These are phyloP conservation scores for Cephalopholis sonnerati DNA, from an alignment of 2,113 vertebrate species.

Conservation along the genomic window DNA sequence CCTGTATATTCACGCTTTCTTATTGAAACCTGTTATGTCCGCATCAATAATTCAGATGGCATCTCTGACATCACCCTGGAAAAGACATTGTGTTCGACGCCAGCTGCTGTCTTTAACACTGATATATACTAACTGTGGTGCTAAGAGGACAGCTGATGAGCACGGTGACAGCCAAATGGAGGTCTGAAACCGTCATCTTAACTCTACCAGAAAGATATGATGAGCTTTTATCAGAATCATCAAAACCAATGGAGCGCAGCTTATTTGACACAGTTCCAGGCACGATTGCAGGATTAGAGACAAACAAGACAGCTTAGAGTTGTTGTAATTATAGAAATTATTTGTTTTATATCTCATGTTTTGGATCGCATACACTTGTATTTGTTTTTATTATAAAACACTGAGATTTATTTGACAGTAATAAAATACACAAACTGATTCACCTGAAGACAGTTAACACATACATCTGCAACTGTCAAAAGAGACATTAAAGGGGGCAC, in stretches of 20 bases:
- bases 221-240: neutral
- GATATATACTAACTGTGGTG: neutral
- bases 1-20: neutral
- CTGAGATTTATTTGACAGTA: no score
- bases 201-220: neutral
- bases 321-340: no score
- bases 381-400: no score
- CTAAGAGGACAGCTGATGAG: conserved; percentile 3
- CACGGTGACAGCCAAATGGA: neutral
- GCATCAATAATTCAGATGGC: conserved; percentile 34
- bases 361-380: no score
- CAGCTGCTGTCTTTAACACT: neutral
- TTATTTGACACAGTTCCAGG: neutral
- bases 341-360: no score
- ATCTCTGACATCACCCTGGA: neutral
- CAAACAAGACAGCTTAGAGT: no score
- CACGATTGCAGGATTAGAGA: no score
- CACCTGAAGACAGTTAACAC: no score
- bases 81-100: neutral
- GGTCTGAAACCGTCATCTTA: neutral
- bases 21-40: conserved; percentile 5
- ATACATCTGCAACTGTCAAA: no score
- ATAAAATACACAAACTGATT: no score
- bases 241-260: neutral
- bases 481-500: no score